A percentile compares a stretch with the other conserved stretches of the same genome.
These are phyloP conservation scores for Rhagologus leucostigma DNA, from an alignment of 2,113 vertebrate species.

Conservation along the genomic window DNA sequence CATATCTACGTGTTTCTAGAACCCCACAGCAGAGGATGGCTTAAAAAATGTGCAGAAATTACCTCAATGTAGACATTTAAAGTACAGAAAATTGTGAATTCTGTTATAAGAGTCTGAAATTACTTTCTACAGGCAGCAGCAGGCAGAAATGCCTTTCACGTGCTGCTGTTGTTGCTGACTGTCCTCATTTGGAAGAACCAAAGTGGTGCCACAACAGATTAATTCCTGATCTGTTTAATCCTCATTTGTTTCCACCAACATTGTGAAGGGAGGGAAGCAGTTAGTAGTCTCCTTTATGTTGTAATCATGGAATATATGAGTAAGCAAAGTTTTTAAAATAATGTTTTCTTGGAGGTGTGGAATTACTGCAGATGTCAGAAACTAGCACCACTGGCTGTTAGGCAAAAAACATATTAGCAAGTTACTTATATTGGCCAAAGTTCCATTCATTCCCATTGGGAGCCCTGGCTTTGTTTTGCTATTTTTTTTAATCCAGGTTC, in stretches of 20 bases:
- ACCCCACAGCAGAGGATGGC: neutral
- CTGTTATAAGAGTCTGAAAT: neutral
- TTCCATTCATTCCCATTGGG: neutral
- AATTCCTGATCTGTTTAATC: neutral
- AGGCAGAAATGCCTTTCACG: neutral
- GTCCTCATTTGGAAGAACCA: neutral
- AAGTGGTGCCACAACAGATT: neutral
- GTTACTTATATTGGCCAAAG: neutral
- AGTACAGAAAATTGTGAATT: neutral
- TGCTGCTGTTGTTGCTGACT: neutral
- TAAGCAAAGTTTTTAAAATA: neutral
- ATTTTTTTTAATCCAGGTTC: neutral
- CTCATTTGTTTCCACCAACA: neutral
- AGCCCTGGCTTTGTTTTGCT: neutral
- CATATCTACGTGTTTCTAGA: neutral
- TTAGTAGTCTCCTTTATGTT: neutral
- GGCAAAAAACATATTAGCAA: neutral
- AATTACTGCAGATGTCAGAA: neutral
- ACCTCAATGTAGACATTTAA: neutral
- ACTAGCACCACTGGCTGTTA: neutral
- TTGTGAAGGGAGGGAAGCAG: neutral
- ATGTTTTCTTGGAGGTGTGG: neutral
- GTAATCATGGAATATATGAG: neutral
- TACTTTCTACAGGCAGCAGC: neutral
- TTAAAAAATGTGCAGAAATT: neutral